Base-by-base conservation (phyloP, 1,140 invertebrate genomes). In the Trinorchestia longiramus region DNA sequence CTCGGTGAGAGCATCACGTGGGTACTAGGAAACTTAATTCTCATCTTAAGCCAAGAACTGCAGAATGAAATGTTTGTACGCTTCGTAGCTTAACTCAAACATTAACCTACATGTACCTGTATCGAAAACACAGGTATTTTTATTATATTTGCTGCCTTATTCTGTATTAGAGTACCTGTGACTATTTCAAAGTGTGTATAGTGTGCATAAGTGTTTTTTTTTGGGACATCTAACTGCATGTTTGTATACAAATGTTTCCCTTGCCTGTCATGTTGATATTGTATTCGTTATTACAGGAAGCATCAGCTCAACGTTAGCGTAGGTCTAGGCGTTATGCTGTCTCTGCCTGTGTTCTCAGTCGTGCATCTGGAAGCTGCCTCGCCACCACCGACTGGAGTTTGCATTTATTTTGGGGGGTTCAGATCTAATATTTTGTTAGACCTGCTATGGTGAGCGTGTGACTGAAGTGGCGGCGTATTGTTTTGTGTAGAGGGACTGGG, bases 271-370 rank as follows among this genome's bases (percentile, higher is more conserved):
- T 42, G 6, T 42, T 11, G 15, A 42, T 90, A 4, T 90, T 90
- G 88, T 90, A 42, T 90, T 11, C 41, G 8, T 77, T 1, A 1
- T 77, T 77, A 42, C 88, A 90, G 88, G 88, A 90, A 90, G 88
- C 88, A 15, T 90, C 88, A 42, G 88, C 88, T 90, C 88, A 90
- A 90, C 88, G 88, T 90, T 90, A 90, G 43, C 88, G 43, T 90
- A 90, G 1, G 88, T 41, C 43, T 90, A 90, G 88, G 88, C 88
- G 43, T 90, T 77, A 23, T 77, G 11, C 62, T 77, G 62, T 28
- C 62, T 77, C 15, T 77, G 28, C 62, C 1, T 77, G 15, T 77
- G 28, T 28, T 77, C 62, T 77, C 28, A 77, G 62, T 36, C 62
- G 28, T 28, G 62, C 62, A 77, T 36, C 62, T 11, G 28, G 62